These are phyloP conservation scores for Zelleria hepariella DNA, from an alignment of 2,888 invertebrate genomes.

Conservation along the genomic window DNA sequence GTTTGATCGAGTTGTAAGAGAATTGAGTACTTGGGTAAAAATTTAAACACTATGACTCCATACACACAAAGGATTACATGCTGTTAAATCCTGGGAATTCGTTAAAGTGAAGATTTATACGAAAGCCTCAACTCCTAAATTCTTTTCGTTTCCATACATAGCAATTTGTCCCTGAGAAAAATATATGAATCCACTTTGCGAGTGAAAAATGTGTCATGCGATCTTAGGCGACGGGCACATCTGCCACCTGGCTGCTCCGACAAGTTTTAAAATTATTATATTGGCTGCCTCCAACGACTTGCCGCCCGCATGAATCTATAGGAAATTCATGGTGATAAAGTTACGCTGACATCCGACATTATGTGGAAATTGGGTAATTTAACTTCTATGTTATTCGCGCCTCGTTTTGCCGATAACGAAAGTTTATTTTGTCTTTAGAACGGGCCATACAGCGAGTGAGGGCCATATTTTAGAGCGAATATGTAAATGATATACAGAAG, in stretches of 20 bases:
- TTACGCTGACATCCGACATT: too few species aligned
- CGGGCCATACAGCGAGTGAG: too few species aligned
- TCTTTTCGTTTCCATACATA: not conserved
- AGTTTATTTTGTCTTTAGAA: too few species aligned
- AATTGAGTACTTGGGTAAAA: too few species aligned
- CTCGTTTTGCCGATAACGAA: not conserved
- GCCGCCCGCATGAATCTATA: not conserved
- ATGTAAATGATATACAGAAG: not conserved
- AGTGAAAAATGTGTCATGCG: slow-evolving; percentile 52
- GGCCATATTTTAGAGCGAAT: not conserved
- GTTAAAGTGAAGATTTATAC: too few species aligned
- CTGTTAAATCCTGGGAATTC: too few species aligned
- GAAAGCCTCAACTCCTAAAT: not conserved
- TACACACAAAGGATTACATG: too few species aligned
- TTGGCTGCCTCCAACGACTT: not conserved
- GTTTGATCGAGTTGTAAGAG: too few species aligned
- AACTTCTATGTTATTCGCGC: too few species aligned
- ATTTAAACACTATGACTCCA: too few species aligned
- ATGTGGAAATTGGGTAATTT: too few species aligned
- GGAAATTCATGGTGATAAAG: not conserved
- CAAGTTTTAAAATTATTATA: slow-evolving; percentile 19
- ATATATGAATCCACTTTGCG: slow-evolving; percentile 45
- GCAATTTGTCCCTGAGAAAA: slow-evolving; percentile 15
- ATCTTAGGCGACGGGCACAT: slow-evolving; percentile 47
- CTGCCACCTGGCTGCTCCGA: slow-evolving; percentile 32